Evolutionary conservation across 1,140 invertebrate genomes (phyloP).

Genomic region (Hyles euphorbiae): DNA sequence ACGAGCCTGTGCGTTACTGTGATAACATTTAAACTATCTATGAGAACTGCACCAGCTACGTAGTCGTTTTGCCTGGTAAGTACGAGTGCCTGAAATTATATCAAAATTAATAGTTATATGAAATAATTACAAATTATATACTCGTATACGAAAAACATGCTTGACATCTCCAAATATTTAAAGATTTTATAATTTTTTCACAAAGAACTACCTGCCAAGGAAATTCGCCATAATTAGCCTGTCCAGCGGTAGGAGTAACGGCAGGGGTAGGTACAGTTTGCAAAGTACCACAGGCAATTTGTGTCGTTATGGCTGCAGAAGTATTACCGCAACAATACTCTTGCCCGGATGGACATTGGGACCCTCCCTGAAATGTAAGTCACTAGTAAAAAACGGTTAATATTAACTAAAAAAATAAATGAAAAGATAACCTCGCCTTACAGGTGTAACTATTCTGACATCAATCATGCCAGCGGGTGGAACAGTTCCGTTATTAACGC

Average conservation of each 20-base stretch:
- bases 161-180: not conserved
- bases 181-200: not conserved
- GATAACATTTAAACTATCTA: conserved; percentile 78
- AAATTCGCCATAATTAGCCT: conserved; percentile 76
- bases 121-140: not conserved
- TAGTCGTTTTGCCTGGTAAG: conserved; percentile 76
- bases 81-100: conserved; percentile 57
- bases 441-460: conserved; percentile 78
- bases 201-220: conserved; percentile 70
- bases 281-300: conserved; percentile 46
- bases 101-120: conserved; percentile 6
- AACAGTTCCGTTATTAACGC: conserved; percentile 31
- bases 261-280: conserved; percentile 46
- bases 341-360: conserved; percentile 60
- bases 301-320: conserved; percentile 9
- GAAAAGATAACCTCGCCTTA: conserved; percentile 35
- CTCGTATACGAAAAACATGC: no score
- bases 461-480: conserved; percentile 76
- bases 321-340: conserved; percentile 67
- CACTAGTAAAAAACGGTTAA: not conserved
- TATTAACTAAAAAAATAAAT: not conserved
- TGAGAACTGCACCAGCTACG: conserved; percentile 81
- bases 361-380: conserved; percentile 24
- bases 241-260: conserved; percentile 58
- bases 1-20: conserved; percentile 82